A percentile compares a stretch with the other conserved stretches of the same genome.
These are phyloP conservation scores for Cantharis rufa DNA, from an alignment of 2,888 invertebrate species.

Conservation along the genomic window DNA sequence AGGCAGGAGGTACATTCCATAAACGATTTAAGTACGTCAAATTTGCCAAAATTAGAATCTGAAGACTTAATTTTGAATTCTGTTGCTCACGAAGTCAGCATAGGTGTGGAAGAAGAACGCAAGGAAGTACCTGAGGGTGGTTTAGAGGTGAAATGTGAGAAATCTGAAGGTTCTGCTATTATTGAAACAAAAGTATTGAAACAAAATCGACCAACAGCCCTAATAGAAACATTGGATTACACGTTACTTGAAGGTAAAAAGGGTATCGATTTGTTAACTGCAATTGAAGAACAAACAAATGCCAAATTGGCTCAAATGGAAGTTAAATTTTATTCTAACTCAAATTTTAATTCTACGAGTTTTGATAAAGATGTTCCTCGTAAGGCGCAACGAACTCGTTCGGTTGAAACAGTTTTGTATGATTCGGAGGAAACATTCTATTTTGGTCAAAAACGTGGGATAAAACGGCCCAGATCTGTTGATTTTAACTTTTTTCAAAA, in stretches of 20 bases:
- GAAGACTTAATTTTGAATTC: neutral
- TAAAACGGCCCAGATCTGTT: conserved; percentile 47
- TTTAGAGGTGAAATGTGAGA: neutral
- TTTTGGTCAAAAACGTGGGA: conserved; percentile 35
- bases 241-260: conserved; percentile 46
- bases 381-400: conserved; percentile 45
- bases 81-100: neutral
- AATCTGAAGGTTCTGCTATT: conserved; percentile 10
- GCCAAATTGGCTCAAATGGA: conserved; percentile 40
- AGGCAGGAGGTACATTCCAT: neutral
- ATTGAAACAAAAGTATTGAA: conserved; percentile 15
- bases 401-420: conserved; percentile 39
- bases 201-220: conserved; percentile 26
- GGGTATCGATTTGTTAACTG: conserved; percentile 46
- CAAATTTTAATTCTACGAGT: conserved; percentile 39
- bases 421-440: conserved; percentile 34
- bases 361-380: conserved; percentile 33
- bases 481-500: conserved; percentile 39
- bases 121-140: neutral
- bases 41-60: neutral
- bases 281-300: conserved; percentile 48
- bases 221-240: conserved; percentile 43
- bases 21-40: neutral
- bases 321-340: conserved; percentile 38
- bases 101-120: neutral